phyloP scores from a whole-genome alignment of 2,113 vertebrate species.

The Verasper variegatus region DNA sequence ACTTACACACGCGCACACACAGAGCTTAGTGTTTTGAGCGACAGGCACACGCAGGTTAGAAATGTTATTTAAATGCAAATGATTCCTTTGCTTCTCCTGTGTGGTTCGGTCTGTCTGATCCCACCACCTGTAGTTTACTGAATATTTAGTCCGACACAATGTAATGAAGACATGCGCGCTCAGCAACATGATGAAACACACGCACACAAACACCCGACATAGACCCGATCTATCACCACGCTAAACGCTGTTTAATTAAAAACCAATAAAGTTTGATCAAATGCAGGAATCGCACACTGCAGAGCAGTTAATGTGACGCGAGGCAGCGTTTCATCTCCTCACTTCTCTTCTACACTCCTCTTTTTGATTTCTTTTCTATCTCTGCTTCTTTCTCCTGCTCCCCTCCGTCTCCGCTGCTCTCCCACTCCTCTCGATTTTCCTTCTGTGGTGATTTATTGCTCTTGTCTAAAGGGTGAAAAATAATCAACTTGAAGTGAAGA shows the following conservation, averaged over 20 bases:
- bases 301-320: constrained; percentile 52
- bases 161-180: constrained; percentile 45
- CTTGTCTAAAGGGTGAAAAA: constrained; percentile 79
- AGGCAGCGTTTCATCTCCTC: constrained; percentile 31
- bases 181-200: constrained; percentile 5
- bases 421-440: constrained; percentile 59
- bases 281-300: constrained; percentile 49
- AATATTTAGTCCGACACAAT: constrained; percentile 56
- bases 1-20: too few relatives aligned
- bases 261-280: constrained; percentile 70
- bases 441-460: constrained; percentile 72
- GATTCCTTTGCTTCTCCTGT: constrained; percentile 71
- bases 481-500: constrained; percentile 78
- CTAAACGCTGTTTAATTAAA: constrained; percentile 69
- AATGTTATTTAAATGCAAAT: constrained; percentile 85
- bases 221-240: constrained; percentile 36
- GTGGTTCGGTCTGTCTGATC: constrained; percentile 72
- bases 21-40: constrained; percentile 23
- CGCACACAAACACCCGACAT: constrained; percentile 23
- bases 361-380: constrained; percentile 21
- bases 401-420: constrained; percentile 13
- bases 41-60: constrained; percentile 32
- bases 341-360: neutral
- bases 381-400: constrained; percentile 21
- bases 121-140: constrained; percentile 73